phyloP scores from a whole-genome alignment of 2,888 invertebrate genomes.

The Microplitis manilae region DNA sequence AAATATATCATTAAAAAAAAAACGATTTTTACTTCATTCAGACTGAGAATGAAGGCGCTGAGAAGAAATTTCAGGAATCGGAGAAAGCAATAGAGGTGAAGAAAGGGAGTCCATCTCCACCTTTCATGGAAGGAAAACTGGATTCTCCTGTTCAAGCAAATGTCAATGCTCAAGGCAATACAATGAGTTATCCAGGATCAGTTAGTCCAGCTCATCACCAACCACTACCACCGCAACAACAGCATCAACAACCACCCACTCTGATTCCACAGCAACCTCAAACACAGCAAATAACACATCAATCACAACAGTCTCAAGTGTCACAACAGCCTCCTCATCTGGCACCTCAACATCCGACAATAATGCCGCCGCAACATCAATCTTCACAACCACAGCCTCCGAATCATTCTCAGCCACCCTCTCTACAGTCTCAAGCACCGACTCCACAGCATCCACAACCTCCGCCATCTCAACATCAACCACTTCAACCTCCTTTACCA shows the following conservation, averaged over 20 bases:
- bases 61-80: constrained; percentile 64
- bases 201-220: constrained; percentile 61
- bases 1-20: background rate
- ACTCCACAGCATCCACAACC: constrained; percentile 48
- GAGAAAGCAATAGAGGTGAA: constrained; percentile 57
- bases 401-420: constrained; percentile 49
- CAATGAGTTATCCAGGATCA: constrained; percentile 60
- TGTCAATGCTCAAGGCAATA: constrained; percentile 51
- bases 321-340: constrained; percentile 41
- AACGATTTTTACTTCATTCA: constrained; percentile 50
- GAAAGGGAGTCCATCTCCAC: constrained; percentile 66
- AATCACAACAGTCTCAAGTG: constrained; percentile 53
- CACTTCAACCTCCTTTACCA: constrained; percentile 47
- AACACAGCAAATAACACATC: constrained; percentile 56
- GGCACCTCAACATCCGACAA: constrained; percentile 44
- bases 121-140: constrained; percentile 62
- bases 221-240: constrained; percentile 66
- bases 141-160: constrained; percentile 55
- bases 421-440: constrained; percentile 50
- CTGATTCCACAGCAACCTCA: constrained; percentile 47
- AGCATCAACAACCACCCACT: constrained; percentile 63
- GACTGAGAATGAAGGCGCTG: constrained; percentile 62
- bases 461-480: constrained; percentile 48
- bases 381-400: constrained; percentile 52
- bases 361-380: constrained; percentile 60